These are phyloP conservation scores for Phrynocephalus versicolor DNA, from an alignment of 2,113 vertebrate species.

Conservation along the genomic window DNA sequence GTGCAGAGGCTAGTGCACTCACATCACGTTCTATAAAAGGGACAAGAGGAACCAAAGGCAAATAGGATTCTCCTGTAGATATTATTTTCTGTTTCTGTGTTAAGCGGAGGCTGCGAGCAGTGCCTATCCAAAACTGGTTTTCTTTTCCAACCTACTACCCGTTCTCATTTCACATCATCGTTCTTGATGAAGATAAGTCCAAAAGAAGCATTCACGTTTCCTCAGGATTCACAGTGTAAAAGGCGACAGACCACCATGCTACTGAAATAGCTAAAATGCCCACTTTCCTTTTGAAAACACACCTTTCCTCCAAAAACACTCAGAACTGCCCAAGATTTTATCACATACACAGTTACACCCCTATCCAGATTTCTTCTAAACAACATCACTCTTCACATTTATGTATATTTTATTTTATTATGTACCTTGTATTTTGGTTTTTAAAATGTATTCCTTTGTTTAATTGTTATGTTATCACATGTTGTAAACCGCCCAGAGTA, in stretches of 20 bases:
- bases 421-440: no score
- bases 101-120: neutral
- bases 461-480: no score
- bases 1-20: neutral
- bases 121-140: neutral
- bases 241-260: neutral
- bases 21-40: slow-evolving; percentile 30
- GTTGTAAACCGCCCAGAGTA: no score
- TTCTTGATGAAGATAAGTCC: neutral
- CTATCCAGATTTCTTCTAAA: neutral
- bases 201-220: neutral
- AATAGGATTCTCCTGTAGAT: neutral
- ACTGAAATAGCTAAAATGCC: neutral
- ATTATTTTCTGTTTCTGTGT: slow-evolving; percentile 9
- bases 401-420: neutral
- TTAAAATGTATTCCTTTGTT: no score
- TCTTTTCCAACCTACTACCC: neutral
- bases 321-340: no score
- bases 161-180: neutral
- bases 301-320: neutral
- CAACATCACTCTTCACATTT: neutral
- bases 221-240: neutral
- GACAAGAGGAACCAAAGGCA: neutral
- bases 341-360: neutral
- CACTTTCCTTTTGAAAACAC: neutral